Base-by-base conservation (phyloP, 2,888 invertebrate species). In the Napeogenes inachia region DNA sequence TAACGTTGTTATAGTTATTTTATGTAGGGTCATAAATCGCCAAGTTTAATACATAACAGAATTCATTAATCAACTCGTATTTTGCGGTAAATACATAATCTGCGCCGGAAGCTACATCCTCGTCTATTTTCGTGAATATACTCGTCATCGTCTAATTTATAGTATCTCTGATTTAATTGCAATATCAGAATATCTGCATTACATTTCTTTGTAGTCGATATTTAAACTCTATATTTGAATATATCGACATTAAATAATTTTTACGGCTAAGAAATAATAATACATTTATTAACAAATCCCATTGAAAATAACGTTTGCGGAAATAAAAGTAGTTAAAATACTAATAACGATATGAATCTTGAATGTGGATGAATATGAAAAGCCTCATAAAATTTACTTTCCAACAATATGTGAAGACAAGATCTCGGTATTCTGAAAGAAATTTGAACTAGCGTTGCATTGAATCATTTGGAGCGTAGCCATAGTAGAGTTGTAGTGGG, bases 401-500 rank as follows among this genome's bases (percentile, higher is more conserved):
- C 30, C 12, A 47, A 47, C 47, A 50, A 50, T 50, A 12, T 50
- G 10, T 30, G 21, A 50, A n/a, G 50, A 50, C 50, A 47, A 47
- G 4, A 50, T n/a, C 50, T 50, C 47, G 30, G 13, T 42, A 46
- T 58, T 30, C 42, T 46, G 33, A 57, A 57, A 58, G 45, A 32
- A 45, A 38, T 58, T 35, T 12, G 38, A 50, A 38, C 47, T 53
- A 38, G 30, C 42, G 58, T 32, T 57, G 47, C 47, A 46, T n/a
- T 35, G 47, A 58, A 30, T 50, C 54, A 59, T 59, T 59, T 54
- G 59, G 54, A 59, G 45, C 54, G 54, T 54, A 45, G 59, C 59
- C 59, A 59, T 59, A 54, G 54, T 42, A 10, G 13, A 35, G 42
- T 59, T 59, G 54, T 57, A 47, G 58, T 59, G 59, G 59, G 59